phyloP scores from a whole-genome alignment of 2,888 invertebrate species.

The Halocaridina rubra region DNA sequence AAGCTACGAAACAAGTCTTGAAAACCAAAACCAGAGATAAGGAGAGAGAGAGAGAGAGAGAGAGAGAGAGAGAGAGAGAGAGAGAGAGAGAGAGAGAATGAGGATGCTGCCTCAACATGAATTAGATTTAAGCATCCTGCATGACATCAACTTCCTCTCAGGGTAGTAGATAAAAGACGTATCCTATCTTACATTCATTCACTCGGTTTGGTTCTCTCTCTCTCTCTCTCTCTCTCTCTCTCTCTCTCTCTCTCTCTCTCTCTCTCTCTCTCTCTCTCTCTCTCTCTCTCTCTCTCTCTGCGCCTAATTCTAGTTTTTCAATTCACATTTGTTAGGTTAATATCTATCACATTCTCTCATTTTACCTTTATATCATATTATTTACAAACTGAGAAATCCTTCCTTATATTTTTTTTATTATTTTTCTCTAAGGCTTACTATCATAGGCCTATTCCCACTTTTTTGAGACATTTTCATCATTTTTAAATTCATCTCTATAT shows the following conservation, averaged over 20 bases:
- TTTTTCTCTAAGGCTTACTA: too few species aligned
- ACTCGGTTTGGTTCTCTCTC: neutral
- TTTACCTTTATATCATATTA: too few species aligned
- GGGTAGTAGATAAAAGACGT: too few species aligned
- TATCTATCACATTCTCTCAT: too few species aligned
- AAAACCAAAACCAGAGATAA: neutral
- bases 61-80: constrained; percentile 13
- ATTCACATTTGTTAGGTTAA: too few species aligned
- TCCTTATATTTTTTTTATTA: too few species aligned
- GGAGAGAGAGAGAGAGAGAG: neutral
- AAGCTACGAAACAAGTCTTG: neutral
- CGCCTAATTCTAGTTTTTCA: too few species aligned
- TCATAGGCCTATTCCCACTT: too few species aligned
- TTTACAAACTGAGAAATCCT: too few species aligned
- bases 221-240: neutral
- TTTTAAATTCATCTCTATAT: too few species aligned
- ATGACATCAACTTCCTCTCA: neutral
- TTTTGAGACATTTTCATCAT: too few species aligned
- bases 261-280: neutral
- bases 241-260: neutral
- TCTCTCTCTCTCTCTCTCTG: neutral
- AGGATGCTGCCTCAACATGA: neutral
- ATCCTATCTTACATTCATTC: neutral
- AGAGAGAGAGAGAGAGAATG: neutral
- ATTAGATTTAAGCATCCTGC: neutral